Base-by-base conservation (phyloP, 1,140 invertebrate species). In the Drosophila subpulchrella region DNA sequence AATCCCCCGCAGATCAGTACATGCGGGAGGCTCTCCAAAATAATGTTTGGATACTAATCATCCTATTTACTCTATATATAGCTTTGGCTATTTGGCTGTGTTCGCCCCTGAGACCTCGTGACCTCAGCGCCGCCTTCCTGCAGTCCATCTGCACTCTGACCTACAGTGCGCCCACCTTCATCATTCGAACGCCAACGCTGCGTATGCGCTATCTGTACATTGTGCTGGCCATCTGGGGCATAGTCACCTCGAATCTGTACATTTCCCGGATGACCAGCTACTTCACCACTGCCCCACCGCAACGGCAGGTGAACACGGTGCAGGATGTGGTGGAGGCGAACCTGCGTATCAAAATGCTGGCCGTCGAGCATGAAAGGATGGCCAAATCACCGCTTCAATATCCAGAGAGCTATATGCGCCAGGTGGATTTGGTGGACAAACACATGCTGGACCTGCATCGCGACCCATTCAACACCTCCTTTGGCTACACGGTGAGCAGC, bases 241-340 rank as follows among this genome's bases (percentile, higher is more conserved):
- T 91, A 1, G 58, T 84, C 13, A 71, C 65, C 4, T 88, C 90
- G 27, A 91, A 84, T n/a, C 63, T 91, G 83, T 91, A 91, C 46
- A 77, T 72, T 13, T 78, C 85, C 4, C 83, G 90, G 27, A 85
- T 91, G 83, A 55, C 90, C 30, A 91, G 90, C 58, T 91, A 78
- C 39, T 58, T 91, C 6, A 89, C 86, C 10, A 62, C 80, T 0
- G 53, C 90, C 7, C 88, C 81, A 6, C 42, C 60, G 0, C 61
- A 51, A 4, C 51, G 39, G 0, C 91, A 91, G 48, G 10, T 91
- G 1, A 75, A 86, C 34, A 81, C 78, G 0, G 42, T 83, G 13
- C 38, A 89, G 47, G 90, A 91, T n/a, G 63, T 91, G 4, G 75
- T 91, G 10, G 54, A 75, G 6, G 73, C 68, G 8, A 61, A 91